These are phyloP conservation scores for Podilymbus podiceps DNA, from an alignment of 2,113 vertebrate species.

Conservation along the genomic window DNA sequence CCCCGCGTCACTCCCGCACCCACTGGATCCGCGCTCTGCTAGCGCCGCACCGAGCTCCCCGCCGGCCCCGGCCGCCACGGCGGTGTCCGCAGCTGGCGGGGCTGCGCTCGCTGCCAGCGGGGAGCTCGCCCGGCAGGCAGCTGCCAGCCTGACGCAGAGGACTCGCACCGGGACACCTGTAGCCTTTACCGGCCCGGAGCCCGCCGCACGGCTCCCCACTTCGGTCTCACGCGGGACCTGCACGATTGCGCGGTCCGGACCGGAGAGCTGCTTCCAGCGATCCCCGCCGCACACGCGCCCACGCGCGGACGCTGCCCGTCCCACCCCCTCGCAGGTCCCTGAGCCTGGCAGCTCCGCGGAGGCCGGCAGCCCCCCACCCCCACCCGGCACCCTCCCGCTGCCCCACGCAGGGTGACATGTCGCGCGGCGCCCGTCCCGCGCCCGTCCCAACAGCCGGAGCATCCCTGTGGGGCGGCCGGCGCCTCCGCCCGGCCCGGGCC, in stretches of 20 bases:
- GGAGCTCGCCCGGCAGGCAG: not conserved
- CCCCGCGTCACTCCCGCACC: rapidly evolving
- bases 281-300: not conserved
- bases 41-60: rapidly evolving
- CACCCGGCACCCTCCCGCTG: not conserved
- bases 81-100: rapidly evolving
- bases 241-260: not conserved
- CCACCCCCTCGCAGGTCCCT: not conserved
- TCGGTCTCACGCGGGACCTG: rapidly evolving
- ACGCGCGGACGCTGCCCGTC: not conserved
- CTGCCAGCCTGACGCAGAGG: rapidly evolving
- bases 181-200: rapidly evolving
- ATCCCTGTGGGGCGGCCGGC: not conserved
- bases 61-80: not conserved
- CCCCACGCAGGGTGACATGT: not conserved
- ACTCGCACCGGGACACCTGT: not conserved
- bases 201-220: rapidly evolving
- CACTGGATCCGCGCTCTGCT: rapidly evolving
- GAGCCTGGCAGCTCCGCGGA: not conserved
- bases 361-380: not conserved
- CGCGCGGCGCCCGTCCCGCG: not conserved
- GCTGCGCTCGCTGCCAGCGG: rapidly evolving
- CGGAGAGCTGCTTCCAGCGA: not conserved
- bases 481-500: not conserved
- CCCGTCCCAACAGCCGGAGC: not conserved